Percentiles rank a stretch among this genome's conserved stretches.
These are phyloP conservation scores for Lapara coniferarum DNA, from an alignment of 2,888 invertebrate species.

Conservation along the genomic window DNA sequence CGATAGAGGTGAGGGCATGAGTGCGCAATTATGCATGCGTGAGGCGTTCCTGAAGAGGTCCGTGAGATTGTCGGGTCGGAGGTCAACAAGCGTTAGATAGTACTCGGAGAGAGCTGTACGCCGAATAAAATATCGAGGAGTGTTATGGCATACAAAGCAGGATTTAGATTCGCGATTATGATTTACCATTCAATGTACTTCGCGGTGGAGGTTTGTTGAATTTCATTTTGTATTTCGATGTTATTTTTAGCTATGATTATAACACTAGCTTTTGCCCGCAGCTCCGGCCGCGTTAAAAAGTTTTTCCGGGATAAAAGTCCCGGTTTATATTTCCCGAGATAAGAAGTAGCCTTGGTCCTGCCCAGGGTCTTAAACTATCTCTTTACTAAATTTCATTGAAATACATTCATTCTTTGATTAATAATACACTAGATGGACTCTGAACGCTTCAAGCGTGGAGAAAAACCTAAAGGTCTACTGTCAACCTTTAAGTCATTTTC, in stretches of 20 bases:
- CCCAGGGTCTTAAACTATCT: too few species aligned
- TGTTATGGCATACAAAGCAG: conserved; percentile 58
- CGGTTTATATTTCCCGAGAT: too few species aligned
- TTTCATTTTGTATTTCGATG: background rate
- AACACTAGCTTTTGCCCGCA: too few species aligned
- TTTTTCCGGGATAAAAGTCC: too few species aligned
- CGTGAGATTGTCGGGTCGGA: conserved; percentile 64
- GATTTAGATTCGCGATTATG: conserved; percentile 38
- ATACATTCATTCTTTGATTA: too few species aligned
- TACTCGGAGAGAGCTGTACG: conserved; percentile 53
- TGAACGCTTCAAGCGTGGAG: too few species aligned
- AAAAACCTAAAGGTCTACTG: too few species aligned
- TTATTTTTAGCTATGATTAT: background rate
- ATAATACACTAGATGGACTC: too few species aligned
- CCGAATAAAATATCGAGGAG: conserved; percentile 62
- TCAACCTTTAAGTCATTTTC: too few species aligned
- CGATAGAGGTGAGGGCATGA: conserved; percentile 50
- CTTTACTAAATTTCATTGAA: too few species aligned
- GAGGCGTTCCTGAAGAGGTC: conserved; percentile 60
- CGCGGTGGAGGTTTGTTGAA: background rate
- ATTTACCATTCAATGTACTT: conserved; percentile 25
- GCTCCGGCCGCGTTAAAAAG: too few species aligned
- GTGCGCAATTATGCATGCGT: conserved; percentile 66
- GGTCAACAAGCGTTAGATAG: conserved; percentile 70
- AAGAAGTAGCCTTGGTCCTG: too few species aligned